These are phyloP conservation scores for Lepus timidus DNA, from an alignment of 2,113 vertebrate species.

Conservation along the genomic window DNA sequence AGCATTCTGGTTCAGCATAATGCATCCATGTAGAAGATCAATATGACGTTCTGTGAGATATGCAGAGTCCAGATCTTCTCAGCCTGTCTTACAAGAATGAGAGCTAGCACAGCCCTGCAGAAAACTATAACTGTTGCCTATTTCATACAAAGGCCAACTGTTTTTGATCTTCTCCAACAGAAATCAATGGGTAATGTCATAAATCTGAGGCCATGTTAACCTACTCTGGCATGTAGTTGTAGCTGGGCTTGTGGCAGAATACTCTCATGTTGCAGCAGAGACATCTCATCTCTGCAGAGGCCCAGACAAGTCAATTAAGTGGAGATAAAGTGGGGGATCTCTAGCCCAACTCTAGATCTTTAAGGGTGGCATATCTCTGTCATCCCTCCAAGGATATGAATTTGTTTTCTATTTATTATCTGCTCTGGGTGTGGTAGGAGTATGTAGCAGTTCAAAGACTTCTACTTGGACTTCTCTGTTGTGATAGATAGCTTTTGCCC, in stretches of 20 bases:
- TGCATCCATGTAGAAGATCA: not conserved
- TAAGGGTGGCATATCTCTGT: slow-evolving; percentile 22
- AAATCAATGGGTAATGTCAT: not conserved
- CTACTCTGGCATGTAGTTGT: not conserved
- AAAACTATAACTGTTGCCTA: not conserved
- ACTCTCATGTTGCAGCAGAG: not conserved
- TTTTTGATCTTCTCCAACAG: not conserved
- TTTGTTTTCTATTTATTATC: not conserved
- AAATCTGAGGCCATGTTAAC: not conserved
- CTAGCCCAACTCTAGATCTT: not conserved
- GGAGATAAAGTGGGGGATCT: not conserved
- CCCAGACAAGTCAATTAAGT: not conserved
- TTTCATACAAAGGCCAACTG: not conserved
- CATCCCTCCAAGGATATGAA: not conserved
- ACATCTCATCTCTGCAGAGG: not conserved
- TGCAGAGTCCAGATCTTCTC: not conserved
- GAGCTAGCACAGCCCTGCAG: not conserved
- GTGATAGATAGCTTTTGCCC: not conserved
- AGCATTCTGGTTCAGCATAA: not conserved
- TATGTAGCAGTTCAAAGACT: not conserved
- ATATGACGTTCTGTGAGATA: not conserved
- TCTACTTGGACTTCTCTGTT: not conserved
- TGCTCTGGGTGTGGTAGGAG: not conserved
- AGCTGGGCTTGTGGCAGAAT: not conserved
- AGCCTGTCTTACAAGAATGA: not conserved